Evolutionary conservation across 2,888 invertebrate species (phyloP).

Genomic region (Scrobipalpa costella): DNA sequence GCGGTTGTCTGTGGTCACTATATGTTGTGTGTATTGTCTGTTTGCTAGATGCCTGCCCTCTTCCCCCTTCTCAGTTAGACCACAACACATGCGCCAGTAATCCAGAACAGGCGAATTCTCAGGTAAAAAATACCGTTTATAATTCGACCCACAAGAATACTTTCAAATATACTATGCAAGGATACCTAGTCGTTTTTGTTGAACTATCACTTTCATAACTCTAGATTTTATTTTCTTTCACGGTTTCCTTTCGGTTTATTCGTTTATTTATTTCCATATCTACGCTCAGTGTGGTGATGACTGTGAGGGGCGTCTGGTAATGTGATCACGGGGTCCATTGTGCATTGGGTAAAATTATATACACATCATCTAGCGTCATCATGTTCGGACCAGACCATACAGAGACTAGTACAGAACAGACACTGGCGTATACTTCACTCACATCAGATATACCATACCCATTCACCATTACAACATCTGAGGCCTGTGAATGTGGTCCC

Average conservation of each 20-base stretch:
- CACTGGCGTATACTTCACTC: slow-evolving; percentile 79
- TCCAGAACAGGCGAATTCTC: slow-evolving; percentile 86
- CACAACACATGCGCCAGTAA: slow-evolving; percentile 89
- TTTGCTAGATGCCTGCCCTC: slow-evolving; percentile 97
- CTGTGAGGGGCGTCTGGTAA: slow-evolving; percentile 50
- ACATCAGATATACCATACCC: slow-evolving; percentile 71
- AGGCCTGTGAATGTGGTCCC: slow-evolving; percentile 73
- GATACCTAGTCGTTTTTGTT: slow-evolving; percentile 74
- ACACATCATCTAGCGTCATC: slow-evolving; percentile 59
- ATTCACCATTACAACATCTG: slow-evolving; percentile 69
- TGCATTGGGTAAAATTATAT: slow-evolving; percentile 44
- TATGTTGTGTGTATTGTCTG: slow-evolving; percentile 92
- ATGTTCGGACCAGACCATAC: slow-evolving; percentile 73
- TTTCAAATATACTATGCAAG: slow-evolving; percentile 77
- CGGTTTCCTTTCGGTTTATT: slow-evolving; percentile 61
- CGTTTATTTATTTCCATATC: slow-evolving; percentile 50
- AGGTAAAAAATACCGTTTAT: slow-evolving; percentile 83
- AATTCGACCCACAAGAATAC: slow-evolving; percentile 77
- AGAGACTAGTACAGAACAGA: slow-evolving; percentile 70
- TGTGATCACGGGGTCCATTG: slow-evolving; percentile 51
- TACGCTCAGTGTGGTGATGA: slow-evolving; percentile 67
- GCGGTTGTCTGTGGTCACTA: slow-evolving; percentile 81
- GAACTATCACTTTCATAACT: slow-evolving; percentile 74
- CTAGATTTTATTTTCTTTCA: slow-evolving; percentile 69
- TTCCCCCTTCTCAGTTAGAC: slow-evolving; percentile 93